Base-by-base conservation (phyloP, 2,797 vertebrate genomes). In the Myotis daubentonii region DNA sequence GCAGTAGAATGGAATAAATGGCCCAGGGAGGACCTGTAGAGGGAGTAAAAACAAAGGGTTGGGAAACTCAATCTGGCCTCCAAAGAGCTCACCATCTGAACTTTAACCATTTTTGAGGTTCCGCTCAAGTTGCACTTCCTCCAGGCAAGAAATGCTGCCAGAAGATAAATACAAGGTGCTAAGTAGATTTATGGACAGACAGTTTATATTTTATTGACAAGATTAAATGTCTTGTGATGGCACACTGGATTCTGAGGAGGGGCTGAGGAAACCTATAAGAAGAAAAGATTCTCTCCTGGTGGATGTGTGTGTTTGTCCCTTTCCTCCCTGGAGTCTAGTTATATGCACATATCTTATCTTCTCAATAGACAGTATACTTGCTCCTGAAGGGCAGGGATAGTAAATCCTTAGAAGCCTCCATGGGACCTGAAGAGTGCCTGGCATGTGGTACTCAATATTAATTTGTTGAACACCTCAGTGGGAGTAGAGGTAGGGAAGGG, bases 111-210 rank as follows among this genome's bases (percentile, higher is more conserved):
- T 41, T 75, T 66, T 47, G 53, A 75, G 72, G 23, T 65, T 88
- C 23, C 53, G 16, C 28, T 84, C 51, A 94, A 87, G 41, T 16
- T 41, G 47, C 33, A 91, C 20, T 9, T 91, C 68, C 25, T 91
- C 60, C 20, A 84, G 80, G n/a, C 66, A 80, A 83, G 22, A n/a
- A 79, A 60, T 72, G 66, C 5, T 57, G 28, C 33, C 47, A 66
- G 23, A 93, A 80, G 36, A 93, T 33, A 88, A 84, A 85, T 75
- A 25, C 15, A 53, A 85, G 65, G n/a, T 80, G 9, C n/a, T 84
- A 36, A 9, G 17, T 74, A 28, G 6, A 65, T 65, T 30, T 85
- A 33, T 85, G n/a, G 25, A 70, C 6, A 44, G 41, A 51, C 8
- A 62, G 81, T 71, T 88, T 17, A 47, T 41, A 90, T 49, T 49